A percentile compares a stretch with the other conserved stretches of the same genome.
These are phyloP conservation scores for Rousettus leschenaultii DNA, from an alignment of 2,113 vertebrate genomes.

Conservation along the genomic window DNA sequence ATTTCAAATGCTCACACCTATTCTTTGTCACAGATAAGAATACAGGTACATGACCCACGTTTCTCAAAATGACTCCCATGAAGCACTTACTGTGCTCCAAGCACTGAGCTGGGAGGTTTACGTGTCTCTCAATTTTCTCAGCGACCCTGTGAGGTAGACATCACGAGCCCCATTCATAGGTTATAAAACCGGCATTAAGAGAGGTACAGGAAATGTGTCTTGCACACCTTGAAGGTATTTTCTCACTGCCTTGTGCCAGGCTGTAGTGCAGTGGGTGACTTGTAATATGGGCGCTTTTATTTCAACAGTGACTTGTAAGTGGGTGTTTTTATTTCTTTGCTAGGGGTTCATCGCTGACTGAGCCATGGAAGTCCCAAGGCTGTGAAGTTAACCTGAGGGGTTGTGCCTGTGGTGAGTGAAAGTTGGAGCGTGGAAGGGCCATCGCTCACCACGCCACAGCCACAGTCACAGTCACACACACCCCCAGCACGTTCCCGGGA, in stretches of 20 bases:
- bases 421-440: rapidly evolving
- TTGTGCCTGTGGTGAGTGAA: not conserved
- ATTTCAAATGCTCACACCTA: not conserved
- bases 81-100: not conserved
- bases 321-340: not conserved
- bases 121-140: not conserved
- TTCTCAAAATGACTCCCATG: rapidly evolving
- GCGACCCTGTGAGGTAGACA: not conserved
- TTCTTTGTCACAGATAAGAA: not conserved
- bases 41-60: not conserved
- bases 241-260: not conserved
- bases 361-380: not conserved
- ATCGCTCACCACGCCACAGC: no score
- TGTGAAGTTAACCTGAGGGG: not conserved
- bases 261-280: rapidly evolving
- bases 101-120: not conserved
- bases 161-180: not conserved
- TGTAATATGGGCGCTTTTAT: no score
- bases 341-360: not conserved
- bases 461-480: no score
- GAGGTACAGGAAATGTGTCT: not conserved
- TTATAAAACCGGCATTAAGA: not conserved
- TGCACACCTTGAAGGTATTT: no score
- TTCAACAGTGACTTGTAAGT: not conserved
- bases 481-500: rapidly evolving